Base-by-base conservation (phyloP, 2,797 vertebrate species). In the Enteromius unitaeniatus region DNA sequence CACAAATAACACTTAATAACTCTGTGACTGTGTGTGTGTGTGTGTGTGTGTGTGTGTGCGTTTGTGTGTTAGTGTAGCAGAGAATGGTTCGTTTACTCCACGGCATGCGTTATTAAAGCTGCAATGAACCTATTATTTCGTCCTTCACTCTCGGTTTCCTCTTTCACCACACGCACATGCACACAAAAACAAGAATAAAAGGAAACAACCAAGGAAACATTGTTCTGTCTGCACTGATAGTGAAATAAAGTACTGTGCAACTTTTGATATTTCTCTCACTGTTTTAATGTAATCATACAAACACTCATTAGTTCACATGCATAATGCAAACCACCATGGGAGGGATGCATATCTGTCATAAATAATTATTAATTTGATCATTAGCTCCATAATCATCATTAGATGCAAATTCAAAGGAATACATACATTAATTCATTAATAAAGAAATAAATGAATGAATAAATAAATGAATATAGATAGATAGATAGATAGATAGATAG, bases 341-440 rank as follows among this genome's bases (percentile, higher is more conserved):
- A 92, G 86, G 90, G 86, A 91, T 88, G 84, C 87, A 86, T 88
- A 91, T 92, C 88, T 91, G 93, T 92, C 93, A 93, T 92, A 92
- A 93, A 93, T 90, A 87, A 90, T 93, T 88, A 93, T 91, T 91
- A 91, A 91, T 93, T 91, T 92, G 91, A 94, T 93, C 91, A 91
- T 93, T 93, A 91, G 87, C 84, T 87, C 89, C 81, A 58, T 88
- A 91, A 90, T 92, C 23, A 6, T 62, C 13, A 28, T 62, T 28
- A 62, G 23, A 62, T 6, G 58, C 23, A 14, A 28, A 14, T 28
- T 60, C 23, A 62, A 28, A 28, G 11, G 11, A 55, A 62, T 5
- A 45, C 26, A 45, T 14, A 23, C 7, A 14, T 14, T 6, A 13
- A 64, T 31, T 7, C 37, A 40, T 42, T 42, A 42, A 42, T 42